A percentile compares a stretch with the other conserved stretches of the same genome.
These are phyloP conservation scores for Megaceryle maxima DNA, from an alignment of 2,113 vertebrate genomes.

Conservation along the genomic window DNA sequence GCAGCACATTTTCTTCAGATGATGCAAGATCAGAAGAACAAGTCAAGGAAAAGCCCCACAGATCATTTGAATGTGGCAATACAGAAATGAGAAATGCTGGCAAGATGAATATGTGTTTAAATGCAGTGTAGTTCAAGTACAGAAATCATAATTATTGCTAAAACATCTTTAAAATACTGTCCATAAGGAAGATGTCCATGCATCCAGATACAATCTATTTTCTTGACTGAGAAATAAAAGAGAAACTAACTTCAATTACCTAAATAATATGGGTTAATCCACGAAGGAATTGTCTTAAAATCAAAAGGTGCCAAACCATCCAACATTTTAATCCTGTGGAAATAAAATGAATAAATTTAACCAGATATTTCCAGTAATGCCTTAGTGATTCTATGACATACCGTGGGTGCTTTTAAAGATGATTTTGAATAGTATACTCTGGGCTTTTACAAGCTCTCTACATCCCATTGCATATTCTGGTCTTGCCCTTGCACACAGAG, in stretches of 20 bases:
- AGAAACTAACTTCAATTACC: constrained; percentile 64
- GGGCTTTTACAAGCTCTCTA: neutral
- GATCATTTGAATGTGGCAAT: neutral
- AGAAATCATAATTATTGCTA: neutral
- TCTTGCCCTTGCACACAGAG: neutral
- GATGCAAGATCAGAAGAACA: constrained; percentile 1
- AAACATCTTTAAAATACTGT: neutral
- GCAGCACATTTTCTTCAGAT: neutral
- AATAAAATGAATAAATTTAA: neutral
- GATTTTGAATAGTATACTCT: neutral
- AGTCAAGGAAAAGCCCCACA: neutral
- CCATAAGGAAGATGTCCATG: neutral
- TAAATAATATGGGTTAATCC: constrained; percentile 82
- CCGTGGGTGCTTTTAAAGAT: neutral
- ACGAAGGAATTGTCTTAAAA: constrained; percentile 84
- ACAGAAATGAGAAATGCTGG: neutral
- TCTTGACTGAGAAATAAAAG: neutral
- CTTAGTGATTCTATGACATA: neutral
- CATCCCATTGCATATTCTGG: neutral
- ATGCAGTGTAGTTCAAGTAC: neutral
- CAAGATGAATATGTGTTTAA: neutral
- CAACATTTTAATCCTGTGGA: constrained; percentile 77
- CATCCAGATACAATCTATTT: neutral
- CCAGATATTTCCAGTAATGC: neutral
- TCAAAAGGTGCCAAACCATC: constrained; percentile 85